Evolutionary conservation across 1,140 invertebrate species (phyloP), one percentile per base, ranked within the genome.

Genomic region (Hyposmocoma kahamanoa): DNA sequence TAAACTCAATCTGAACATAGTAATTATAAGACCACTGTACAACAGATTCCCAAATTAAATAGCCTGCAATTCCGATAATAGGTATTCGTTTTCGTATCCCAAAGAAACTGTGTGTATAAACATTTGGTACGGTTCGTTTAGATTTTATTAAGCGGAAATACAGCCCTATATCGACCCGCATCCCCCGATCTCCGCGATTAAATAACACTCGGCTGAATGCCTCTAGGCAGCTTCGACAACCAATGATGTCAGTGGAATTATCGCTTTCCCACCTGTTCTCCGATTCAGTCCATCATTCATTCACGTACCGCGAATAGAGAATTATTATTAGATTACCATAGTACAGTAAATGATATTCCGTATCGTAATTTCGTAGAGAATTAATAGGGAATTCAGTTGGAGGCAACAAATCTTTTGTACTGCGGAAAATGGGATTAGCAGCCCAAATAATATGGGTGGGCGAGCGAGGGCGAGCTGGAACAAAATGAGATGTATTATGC

Each of bases 1-100:
- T n/a, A n/a, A n/a, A n/a, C n/a, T n/a, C n/a, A n/a, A n/a, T n/a
- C n/a, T n/a, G n/a, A n/a, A n/a, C n/a, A n/a, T n/a, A n/a, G n/a
- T n/a, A n/a, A n/a, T n/a, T n/a, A n/a, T n/a, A n/a, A n/a, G n/a
- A n/a, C n/a, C n/a, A n/a, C n/a, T n/a, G n/a, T n/a, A n/a, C n/a
- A n/a, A n/a, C n/a, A n/a, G n/a, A n/a, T n/a, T n/a, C n/a, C n/a
- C n/a, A n/a, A n/a, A n/a, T n/a, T n/a, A n/a, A n/a, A n/a, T n/a
- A n/a, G n/a, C n/a, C n/a, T n/a, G n/a, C n/a, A n/a, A n/a, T n/a
- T 39, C 24, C 24, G 24, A 28, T 38, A 38, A 47, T 57, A 62
- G 50, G 49, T 59, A 53, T 55, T 46, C 41, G 47, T 61, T 48
- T 11, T 11, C 6, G 6, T 6, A 28, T 6, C 6, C 34, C 34